Percentiles rank a stretch among this genome's conserved stretches.
These are phyloP conservation scores for Tachystola acroxantha DNA, from an alignment of 2,888 invertebrate genomes.

Conservation along the genomic window DNA sequence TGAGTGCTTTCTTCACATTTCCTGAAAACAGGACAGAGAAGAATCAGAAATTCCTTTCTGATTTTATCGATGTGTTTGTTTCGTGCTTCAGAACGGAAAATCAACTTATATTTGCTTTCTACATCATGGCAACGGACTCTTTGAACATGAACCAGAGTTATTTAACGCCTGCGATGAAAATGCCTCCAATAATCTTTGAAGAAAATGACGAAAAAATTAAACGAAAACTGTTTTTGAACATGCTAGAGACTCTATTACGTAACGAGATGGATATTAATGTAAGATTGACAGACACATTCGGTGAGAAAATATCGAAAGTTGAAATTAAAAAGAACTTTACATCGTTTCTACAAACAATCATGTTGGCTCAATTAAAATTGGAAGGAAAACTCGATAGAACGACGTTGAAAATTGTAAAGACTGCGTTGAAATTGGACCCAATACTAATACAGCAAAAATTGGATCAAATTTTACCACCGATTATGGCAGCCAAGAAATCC, in stretches of 20 bases:
- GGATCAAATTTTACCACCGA: conserved; percentile 47
- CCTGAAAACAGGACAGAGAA: conserved; percentile 41
- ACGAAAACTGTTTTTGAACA: conserved; percentile 52
- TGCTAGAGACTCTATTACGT: conserved; percentile 44
- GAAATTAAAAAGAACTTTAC: conserved; percentile 62
- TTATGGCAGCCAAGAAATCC: conserved; percentile 56
- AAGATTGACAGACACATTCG: conserved; percentile 53
- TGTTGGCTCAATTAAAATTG: conserved; percentile 55
- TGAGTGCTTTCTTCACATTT: conserved; percentile 56
- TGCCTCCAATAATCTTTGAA: conserved; percentile 40
- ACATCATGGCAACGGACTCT: conserved; percentile 49
- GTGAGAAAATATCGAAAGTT: conserved; percentile 52
- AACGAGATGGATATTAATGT: conserved; percentile 63
- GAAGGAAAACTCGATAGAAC: conserved; percentile 54
- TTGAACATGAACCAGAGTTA: conserved; percentile 57
- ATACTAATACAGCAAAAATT: conserved; percentile 58
- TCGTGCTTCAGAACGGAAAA: conserved; percentile 52
- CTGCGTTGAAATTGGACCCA: conserved; percentile 60
- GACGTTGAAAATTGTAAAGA: conserved; percentile 53
- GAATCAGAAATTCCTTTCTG: conserved; percentile 42
- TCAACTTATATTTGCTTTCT: conserved; percentile 62
- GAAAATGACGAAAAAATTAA: conserved; percentile 51
- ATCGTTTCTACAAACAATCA: conserved; percentile 51
- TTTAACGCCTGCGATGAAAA: conserved; percentile 46
- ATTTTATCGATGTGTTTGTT: conserved; percentile 59